Conservation (phyloP, 1,140 invertebrate genomes). For the Drosophila pruinosa region DNA sequence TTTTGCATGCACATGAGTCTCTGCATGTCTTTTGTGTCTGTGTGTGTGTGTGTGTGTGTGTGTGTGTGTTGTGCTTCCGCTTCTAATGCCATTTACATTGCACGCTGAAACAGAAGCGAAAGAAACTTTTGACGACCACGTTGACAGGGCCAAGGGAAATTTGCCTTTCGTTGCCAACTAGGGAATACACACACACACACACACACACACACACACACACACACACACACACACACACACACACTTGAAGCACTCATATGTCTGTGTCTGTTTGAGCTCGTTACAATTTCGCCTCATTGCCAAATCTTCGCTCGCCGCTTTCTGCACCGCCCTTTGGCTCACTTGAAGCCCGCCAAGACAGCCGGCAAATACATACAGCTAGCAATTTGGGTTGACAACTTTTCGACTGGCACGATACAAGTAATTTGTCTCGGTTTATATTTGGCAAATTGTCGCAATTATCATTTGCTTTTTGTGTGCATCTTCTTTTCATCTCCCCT, state of each 20-base stretch:
- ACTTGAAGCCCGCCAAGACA: neutral
- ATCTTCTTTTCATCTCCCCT: slow-evolving; percentile 2
- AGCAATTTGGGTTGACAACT: slow-evolving; percentile 68
- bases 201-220: neutral
- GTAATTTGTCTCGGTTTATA: slow-evolving; percentile 58
- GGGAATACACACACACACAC: slow-evolving; percentile 30
- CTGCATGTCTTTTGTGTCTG: too few species aligned
- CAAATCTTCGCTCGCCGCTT: slow-evolving; percentile 28
- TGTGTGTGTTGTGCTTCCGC: slow-evolving; percentile 51
- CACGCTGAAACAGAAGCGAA: slow-evolving; percentile 24
- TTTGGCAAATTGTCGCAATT: slow-evolving; percentile 71
- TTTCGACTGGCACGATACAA: slow-evolving; percentile 60
- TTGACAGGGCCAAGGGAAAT: slow-evolving; percentile 68
- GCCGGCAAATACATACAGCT: slow-evolving; percentile 25
- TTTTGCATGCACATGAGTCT: slow-evolving; percentile 33
- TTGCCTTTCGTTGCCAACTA: slow-evolving; percentile 57
- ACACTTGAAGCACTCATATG: neutral
- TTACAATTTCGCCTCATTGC: slow-evolving; percentile 67
- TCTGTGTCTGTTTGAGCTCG: slow-evolving; percentile 47
- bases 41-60: slow-evolving; percentile 1
- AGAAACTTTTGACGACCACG: slow-evolving; percentile 60
- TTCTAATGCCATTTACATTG: slow-evolving; percentile 51
- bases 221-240: slow-evolving; percentile 1
- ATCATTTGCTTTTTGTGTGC: slow-evolving; percentile 59
- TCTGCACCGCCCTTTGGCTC: neutral